Evolutionary conservation across 2,113 vertebrate genomes (phyloP), one percentile per base, ranked within the genome.

Genomic region (Petroica traversi): DNA sequence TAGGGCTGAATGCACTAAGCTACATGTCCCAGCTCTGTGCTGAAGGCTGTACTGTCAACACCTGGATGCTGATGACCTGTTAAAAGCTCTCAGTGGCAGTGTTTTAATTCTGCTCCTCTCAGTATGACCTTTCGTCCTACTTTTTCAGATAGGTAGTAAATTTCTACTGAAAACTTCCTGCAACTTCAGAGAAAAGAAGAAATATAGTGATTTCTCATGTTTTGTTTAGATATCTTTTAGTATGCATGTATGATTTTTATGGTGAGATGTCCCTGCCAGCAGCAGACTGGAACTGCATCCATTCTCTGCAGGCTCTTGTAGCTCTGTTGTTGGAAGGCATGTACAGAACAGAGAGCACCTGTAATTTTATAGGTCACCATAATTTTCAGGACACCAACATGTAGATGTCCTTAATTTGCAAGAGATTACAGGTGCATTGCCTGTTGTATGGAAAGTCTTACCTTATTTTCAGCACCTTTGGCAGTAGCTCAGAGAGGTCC

Each of bases 131-230:
- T 77, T 52, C 22, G 22, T n/a, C 20, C 41, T 43, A 0, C 5
- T 36, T 74, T 18, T 48, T 81, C 43, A 31, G 17, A 16, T 41
- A 40, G 38, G 3, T 87, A 16, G 13, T 64, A 38, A 45, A 16
- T 66, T 77, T 86, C 62, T 91, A 8, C 34, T 34, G 64, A 41
- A 84, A 49, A 49, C 34, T 71, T 69, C 8, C 55, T 51, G 51
- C 34, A 80, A 1, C 28, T 52, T 18, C 40, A 34, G 67, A 59
- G 73, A 58, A 85, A 46, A 78, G 40, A 77, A 69, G 14, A 20
- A n/a, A 2, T 19, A 4, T 7, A 38, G 17, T 19, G 29, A 36
- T 12, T 45, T 61, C 7, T 2, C 0, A 0, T 66, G 52, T 55
- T 81, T 67, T 58, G 34, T 52, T 12, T 29, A 24, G 22, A 15